Base-by-base conservation (phyloP, 1,140 invertebrate genomes). In the Pygmarrhopalites habei region DNA sequence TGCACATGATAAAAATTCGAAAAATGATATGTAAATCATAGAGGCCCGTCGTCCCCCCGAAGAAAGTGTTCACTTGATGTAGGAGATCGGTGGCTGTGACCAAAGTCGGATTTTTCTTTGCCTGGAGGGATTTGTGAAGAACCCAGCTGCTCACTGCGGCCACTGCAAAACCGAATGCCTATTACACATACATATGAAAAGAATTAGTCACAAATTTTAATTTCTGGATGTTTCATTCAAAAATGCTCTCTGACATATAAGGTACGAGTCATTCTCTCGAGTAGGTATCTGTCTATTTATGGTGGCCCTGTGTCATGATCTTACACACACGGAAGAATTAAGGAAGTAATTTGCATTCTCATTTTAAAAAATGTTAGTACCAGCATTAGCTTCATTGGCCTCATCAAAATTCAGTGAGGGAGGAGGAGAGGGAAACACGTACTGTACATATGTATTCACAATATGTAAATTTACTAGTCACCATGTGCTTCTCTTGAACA, bases 1-100 rank as follows among this genome's bases (percentile, higher is more conserved):
- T 61, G 47, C 66, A 68, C 5, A 60, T 59, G 2, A 60, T 70
- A 19, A 70, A 53, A 47, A 70, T 70, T 35, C 65, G 26, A 49
- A 62, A 70, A 29, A 70, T 67, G 12, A 70, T 51, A 39, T 70
- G 62, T 21, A 70, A 35, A 39, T 70, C 69, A 58, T 70, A 70
- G 1, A 70, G 52, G 25, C 67, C 60, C 2, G 62, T 68, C 5
- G 67, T 65, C 21, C 67, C 62, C 1, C 67, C 67, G 25, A 66
- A 69, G 35, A 69, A 69, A 25, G 67, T 69, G 21, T 69, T 67
- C 5, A 70, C 69, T 62, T 70, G 69, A 26, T 53, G 49, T 5
- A 70, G 29, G 2, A 70, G 57, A 30, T 56, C 44, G 19, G 29
- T 60, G 19, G 69, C 69, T 14, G 69, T 70, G n/a, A 44, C 23